Base-by-base conservation (phyloP, 1,140 invertebrate species). In the Macrotrachela quadricornifera region DNA sequence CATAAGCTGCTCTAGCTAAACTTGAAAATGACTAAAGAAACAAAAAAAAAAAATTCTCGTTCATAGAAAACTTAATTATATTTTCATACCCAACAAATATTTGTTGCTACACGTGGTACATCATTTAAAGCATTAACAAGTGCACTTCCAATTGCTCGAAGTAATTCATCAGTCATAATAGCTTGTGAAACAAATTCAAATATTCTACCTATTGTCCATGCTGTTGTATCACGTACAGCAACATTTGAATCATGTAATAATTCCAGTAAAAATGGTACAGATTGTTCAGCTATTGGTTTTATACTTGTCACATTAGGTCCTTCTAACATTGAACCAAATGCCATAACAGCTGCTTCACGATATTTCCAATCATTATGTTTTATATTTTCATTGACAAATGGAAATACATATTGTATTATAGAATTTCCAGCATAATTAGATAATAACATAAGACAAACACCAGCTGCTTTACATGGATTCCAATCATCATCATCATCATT, bases 401-500 rank as follows among this genome's bases (percentile, higher is more conserved):
- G 90, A 62, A 99, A 71, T 12, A 96, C 87, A 70, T 82, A 79
- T 4, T 78, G 80, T n/a, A 97, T 83, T 59, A 99, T 91, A 61
- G 82, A 82, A 70, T 97, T 87, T 70, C 94, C 90, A 67, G 88
- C 94, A 63, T 91, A 96, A 30, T 85, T 83, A 18, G 94, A 82
- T 57, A 99, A 73, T 14, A 99, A 73, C 87, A 97, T 96, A 0
- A 99, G 72, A 70, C 92, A 99, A n/a, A 99, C 92, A 21, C 92
- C 90, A 21, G 94, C 87, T 8, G 94, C 87, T 75, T 99, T 99
- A 57, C 87, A 85, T 9, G 94, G 94, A 73, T 92, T 96, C 94
- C 94, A 99, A 63, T 95, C 91, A 66, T 99, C 87, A 67, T 97
- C 91, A 30, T 30, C 21, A 70, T 97, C 91, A 65, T 91, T 86